These are phyloP conservation scores for Diadumene lineata DNA, from an alignment of 92 coral and sea anemone species.

Conservation along the genomic window DNA sequence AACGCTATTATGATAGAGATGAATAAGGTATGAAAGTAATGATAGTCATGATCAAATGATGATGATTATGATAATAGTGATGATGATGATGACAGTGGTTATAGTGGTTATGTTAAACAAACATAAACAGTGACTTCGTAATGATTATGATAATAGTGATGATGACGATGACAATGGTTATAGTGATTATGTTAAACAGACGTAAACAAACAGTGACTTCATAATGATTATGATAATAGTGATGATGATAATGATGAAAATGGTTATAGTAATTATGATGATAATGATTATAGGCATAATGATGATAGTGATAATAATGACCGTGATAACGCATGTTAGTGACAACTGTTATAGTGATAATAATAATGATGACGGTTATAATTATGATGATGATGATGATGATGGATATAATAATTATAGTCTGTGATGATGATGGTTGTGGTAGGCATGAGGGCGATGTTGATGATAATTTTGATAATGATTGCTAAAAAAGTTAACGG, in stretches of 20 bases:
- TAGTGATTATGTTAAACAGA: not conserved
- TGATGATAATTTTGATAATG: not conserved
- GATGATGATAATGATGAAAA: not conserved
- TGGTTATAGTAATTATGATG: not conserved
- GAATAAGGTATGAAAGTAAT: slow-evolving; percentile 79
- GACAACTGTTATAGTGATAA: not conserved
- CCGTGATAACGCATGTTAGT: not conserved
- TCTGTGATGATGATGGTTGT: not conserved
- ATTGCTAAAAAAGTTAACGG: not conserved
- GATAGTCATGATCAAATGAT: too few species aligned
- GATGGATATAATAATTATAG: not conserved
- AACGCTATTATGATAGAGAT: slow-evolving; percentile 89
- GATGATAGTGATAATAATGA: not conserved
- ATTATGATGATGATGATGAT: not conserved
- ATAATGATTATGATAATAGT: not conserved
- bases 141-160: not conserved
- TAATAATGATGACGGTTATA: not conserved
- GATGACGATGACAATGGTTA: not conserved
- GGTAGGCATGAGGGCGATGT: not conserved
- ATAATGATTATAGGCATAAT: not conserved
- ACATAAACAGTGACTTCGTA: too few species aligned
- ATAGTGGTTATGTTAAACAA: not conserved
- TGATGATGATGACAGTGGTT: not conserved
- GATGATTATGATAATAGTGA: not conserved
- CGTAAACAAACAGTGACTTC: too few species aligned